Conservation (phyloP, 2,113 vertebrate genomes). For the Poeciliopsis retropinna region DNA sequence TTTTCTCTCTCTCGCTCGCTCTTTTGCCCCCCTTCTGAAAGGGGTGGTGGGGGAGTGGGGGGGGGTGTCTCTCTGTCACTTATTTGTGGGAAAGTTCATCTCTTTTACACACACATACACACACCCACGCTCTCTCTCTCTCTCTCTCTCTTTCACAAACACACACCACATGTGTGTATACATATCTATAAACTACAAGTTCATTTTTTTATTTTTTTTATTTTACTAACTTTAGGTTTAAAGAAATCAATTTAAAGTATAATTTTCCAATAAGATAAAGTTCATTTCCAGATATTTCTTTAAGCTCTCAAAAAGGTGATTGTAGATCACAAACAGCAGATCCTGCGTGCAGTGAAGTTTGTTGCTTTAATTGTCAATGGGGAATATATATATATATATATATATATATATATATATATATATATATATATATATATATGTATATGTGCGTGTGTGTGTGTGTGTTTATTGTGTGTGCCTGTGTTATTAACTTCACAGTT, state of each 20-base stretch:
- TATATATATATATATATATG: neutral
- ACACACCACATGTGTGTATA: neutral
- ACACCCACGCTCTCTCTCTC: neutral
- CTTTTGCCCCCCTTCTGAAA: slow-evolving; percentile 27
- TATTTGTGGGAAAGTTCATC: slow-evolving; percentile 83
- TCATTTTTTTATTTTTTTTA: no score
- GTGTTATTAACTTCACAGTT: neutral
- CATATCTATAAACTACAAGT: no score
- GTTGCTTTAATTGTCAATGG: neutral
- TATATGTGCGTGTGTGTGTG: no score
- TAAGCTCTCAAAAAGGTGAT: no score
- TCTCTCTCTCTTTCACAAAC: neutral
- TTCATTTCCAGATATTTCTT: no score
- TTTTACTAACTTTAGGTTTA: no score
- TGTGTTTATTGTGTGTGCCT: no score
- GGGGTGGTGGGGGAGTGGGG: neutral
- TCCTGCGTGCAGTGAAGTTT: neutral
- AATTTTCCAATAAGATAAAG: no score
- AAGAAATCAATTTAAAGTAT: no score
- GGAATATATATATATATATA: neutral
- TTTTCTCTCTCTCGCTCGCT: slow-evolving; percentile 30
- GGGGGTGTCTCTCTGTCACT: slow-evolving; percentile 70
- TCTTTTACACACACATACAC: slow-evolving; percentile 14
- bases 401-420: neutral
- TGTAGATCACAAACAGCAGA: no score